These are phyloP conservation scores for Drosophila obscura DNA, from an alignment of 1,140 invertebrate genomes.

Conservation along the genomic window DNA sequence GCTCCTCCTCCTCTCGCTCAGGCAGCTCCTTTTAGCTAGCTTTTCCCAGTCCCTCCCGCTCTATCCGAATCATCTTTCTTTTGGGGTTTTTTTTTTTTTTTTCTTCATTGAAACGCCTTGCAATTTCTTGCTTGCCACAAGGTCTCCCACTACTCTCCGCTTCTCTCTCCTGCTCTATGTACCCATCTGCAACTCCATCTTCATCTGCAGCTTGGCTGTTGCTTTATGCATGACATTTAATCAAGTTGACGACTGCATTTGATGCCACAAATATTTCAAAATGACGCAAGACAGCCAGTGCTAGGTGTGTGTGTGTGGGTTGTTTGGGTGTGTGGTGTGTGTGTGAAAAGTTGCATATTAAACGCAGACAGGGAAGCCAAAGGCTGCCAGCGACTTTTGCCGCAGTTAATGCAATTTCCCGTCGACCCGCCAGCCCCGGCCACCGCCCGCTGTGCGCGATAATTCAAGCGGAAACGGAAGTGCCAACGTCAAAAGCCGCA, in stretches of 20 bases:
- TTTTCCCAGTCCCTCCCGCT: slow-evolving; percentile 23
- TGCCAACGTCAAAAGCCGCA: slow-evolving; percentile 78
- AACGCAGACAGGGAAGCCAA: slow-evolving; percentile 69
- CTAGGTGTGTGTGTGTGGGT: slow-evolving; percentile 18
- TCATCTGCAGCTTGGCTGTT: slow-evolving; percentile 70
- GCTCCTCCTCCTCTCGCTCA: slow-evolving; percentile 16
- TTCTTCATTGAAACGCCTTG: slow-evolving; percentile 63
- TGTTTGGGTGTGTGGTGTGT: slow-evolving; percentile 38
- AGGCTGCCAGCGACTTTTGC: slow-evolving; percentile 65
- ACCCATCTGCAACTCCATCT: slow-evolving; percentile 42
- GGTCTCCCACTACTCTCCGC: slow-evolving; percentile 2
- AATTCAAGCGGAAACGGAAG: slow-evolving; percentile 82
- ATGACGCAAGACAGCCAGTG: slow-evolving; percentile 72
- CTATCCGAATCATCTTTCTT: slow-evolving; percentile 21
- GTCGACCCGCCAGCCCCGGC: slow-evolving; percentile 36
- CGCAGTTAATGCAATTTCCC: slow-evolving; percentile 80
- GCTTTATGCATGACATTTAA: slow-evolving; percentile 82
- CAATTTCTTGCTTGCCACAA: slow-evolving; percentile 59
- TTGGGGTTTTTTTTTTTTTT: slow-evolving; percentile 40
- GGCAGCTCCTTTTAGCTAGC: slow-evolving; percentile 44
- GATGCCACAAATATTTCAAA: slow-evolving; percentile 83
- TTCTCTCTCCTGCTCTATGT: background rate
- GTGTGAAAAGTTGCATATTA: slow-evolving; percentile 79
- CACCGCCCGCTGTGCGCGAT: slow-evolving; percentile 70
- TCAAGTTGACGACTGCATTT: slow-evolving; percentile 82